Evolutionary conservation across 2,113 vertebrate species (phyloP).

Genomic region (Tetrao urogallus): DNA sequence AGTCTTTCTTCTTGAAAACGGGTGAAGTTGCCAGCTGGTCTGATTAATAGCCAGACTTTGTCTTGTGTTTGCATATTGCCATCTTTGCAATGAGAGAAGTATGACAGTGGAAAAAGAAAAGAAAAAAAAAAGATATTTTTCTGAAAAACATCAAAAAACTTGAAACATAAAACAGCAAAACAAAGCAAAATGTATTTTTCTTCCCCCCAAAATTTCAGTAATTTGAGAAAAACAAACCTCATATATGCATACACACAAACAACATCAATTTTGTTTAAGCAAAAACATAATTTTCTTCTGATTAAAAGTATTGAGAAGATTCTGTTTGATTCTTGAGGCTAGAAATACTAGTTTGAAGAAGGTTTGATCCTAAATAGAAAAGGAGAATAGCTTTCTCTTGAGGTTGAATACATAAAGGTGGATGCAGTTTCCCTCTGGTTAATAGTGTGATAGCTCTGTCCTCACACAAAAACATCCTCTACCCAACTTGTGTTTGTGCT

Average conservation of each 20-base stretch:
- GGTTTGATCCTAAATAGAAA: neutral
- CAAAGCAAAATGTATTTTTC: neutral
- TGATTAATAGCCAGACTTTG: neutral
- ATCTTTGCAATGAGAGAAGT: neutral
- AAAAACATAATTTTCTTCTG: neutral
- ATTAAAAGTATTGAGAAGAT: neutral
- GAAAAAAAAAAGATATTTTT: neutral
- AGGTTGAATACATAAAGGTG: neutral
- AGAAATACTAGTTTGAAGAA: neutral
- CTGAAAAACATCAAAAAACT: neutral
- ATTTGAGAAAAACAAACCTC: neutral
- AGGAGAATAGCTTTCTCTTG: neutral
- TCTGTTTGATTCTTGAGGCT: neutral
- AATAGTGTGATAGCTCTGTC: neutral
- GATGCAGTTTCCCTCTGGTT: neutral
- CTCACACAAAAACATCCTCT: neutral
- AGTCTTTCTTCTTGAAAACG: neutral
- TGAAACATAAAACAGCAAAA: neutral
- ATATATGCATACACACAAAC: fast-evolving
- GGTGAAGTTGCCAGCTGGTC: neutral
- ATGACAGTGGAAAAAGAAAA: neutral
- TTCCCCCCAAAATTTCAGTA: neutral
- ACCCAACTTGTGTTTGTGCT: neutral
- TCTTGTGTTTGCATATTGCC: neutral
- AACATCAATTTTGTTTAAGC: neutral